Percentiles rank a stretch among this genome's conserved stretches.
Conservation (phyloP, 2,888 invertebrate genomes). For the Apoda limacodes region DNA sequence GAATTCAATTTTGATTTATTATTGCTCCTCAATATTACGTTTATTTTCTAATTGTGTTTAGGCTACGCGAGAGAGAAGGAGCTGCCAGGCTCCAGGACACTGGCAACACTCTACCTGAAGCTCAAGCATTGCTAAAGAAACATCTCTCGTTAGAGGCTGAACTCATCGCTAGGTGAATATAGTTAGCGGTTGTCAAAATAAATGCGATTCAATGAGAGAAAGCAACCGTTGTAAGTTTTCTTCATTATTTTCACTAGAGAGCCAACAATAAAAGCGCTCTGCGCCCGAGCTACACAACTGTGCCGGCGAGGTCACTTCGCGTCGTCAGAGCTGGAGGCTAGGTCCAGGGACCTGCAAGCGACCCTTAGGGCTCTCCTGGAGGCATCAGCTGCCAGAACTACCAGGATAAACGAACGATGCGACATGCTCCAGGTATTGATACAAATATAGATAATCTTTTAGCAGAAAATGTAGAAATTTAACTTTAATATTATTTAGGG, state of each 20-base stretch:
- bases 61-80: conserved; percentile 45
- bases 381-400: conserved; percentile 76
- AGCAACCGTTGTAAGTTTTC: too few species aligned
- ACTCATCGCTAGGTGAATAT: conserved; percentile 79
- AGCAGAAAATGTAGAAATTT: too few species aligned
- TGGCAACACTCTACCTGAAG: conserved; percentile 65
- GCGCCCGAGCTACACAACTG: conserved; percentile 82
- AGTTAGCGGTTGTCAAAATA: too few species aligned
- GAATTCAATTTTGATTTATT: too few species aligned
- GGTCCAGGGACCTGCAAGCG: conserved; percentile 75
- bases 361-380: conserved; percentile 79
- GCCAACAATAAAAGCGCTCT: conserved; percentile 80
- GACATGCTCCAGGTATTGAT: conserved; percentile 45
- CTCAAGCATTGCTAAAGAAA: conserved; percentile 93
- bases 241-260: conserved; percentile 63
- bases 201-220: too few species aligned
- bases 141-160: conserved; percentile 93
- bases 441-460: too few species aligned
- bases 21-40: background rate
- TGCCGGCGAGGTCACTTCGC: conserved; percentile 89
- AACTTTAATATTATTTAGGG: too few species aligned
- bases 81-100: conserved; percentile 26
- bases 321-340: conserved; percentile 75
- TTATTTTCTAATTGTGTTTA: too few species aligned
- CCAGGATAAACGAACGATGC: conserved; percentile 70